Evolutionary conservation across 30 jellyfish, hydroid and myxozoan species (phyloP).

Genomic region (Mastigias papua): DNA sequence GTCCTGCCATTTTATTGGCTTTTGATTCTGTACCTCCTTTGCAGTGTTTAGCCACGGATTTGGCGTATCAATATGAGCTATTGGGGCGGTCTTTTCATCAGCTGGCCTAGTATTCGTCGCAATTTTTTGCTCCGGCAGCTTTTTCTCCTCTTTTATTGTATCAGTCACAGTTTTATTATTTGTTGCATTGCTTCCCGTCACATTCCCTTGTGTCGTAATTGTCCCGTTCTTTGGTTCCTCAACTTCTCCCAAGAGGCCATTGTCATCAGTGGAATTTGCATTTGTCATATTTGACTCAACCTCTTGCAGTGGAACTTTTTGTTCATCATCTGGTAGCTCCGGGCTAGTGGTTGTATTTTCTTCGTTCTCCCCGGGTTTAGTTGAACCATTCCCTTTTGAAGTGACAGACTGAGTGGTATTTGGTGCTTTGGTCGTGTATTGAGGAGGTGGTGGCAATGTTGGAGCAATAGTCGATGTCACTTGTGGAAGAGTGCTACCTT

Average conservation of each 20-base stretch:
- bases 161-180: background rate
- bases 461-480: conserved; percentile 52
- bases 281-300: background rate
- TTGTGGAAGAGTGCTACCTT: background rate
- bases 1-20: conserved; percentile 65
- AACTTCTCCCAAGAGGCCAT: background rate
- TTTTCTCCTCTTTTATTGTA: background rate
- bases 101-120: background rate
- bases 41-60: conserved; percentile 71
- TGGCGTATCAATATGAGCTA: background rate
- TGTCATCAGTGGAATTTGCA: conserved; percentile 35
- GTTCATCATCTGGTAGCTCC: conserved; percentile 69
- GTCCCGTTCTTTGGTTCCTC: background rate
- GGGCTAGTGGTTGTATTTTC: conserved; percentile 31
- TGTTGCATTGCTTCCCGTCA: background rate
- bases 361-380: background rate
- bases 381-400: background rate
- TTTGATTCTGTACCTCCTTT: conserved; percentile 44
- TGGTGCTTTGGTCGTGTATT: conserved; percentile 21
- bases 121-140: background rate
- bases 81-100: background rate
- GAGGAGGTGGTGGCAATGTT: conserved; percentile 74
- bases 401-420: conserved; percentile 17
- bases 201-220: background rate
- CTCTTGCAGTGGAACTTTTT: conserved; percentile 6